These are phyloP conservation scores for Himalopsyche phryganea DNA, from an alignment of 1,140 invertebrate species.

Conservation along the genomic window DNA sequence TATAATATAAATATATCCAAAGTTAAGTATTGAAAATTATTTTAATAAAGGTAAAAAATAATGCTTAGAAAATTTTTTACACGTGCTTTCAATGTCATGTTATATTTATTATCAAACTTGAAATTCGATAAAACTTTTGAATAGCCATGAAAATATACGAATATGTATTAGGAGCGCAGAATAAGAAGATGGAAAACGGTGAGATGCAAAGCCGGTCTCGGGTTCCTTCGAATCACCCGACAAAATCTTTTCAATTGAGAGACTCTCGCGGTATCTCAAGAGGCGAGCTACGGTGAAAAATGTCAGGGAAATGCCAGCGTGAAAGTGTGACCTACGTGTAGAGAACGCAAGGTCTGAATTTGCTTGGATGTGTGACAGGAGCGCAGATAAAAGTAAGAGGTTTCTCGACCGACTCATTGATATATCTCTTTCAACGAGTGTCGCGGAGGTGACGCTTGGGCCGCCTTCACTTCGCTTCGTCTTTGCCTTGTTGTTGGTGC, in stretches of 20 bases:
- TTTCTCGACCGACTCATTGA: slow-evolving; percentile 18
- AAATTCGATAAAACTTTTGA: no score
- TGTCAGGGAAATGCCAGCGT: slow-evolving; percentile 3
- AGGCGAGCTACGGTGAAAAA: slow-evolving; percentile 20
- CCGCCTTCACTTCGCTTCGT: neutral
- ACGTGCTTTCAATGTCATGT: no score
- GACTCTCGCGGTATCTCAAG: slow-evolving; percentile 21
- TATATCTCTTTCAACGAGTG: slow-evolving; percentile 16
- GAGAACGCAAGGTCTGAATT: neutral
- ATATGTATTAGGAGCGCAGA: neutral
- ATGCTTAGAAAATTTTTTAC: no score
- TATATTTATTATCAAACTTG: no score
- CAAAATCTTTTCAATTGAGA: slow-evolving; percentile 33
- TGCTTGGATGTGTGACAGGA: neutral
- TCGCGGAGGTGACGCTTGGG: slow-evolving; percentile 9
- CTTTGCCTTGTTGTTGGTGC: no score
- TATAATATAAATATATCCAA: no score
- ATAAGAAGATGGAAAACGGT: slow-evolving; percentile 1
- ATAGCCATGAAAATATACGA: neutral
- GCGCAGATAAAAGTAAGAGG: slow-evolving; percentile 26
- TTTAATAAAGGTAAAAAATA: no score
- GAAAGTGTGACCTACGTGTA: slow-evolving; percentile 6
- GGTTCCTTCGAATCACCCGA: slow-evolving; percentile 18
- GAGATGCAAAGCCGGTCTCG: slow-evolving; percentile 23
- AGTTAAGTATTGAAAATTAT: no score